Base-by-base conservation (phyloP, 1,140 invertebrate genomes). In the Galendromus occidentalis region DNA sequence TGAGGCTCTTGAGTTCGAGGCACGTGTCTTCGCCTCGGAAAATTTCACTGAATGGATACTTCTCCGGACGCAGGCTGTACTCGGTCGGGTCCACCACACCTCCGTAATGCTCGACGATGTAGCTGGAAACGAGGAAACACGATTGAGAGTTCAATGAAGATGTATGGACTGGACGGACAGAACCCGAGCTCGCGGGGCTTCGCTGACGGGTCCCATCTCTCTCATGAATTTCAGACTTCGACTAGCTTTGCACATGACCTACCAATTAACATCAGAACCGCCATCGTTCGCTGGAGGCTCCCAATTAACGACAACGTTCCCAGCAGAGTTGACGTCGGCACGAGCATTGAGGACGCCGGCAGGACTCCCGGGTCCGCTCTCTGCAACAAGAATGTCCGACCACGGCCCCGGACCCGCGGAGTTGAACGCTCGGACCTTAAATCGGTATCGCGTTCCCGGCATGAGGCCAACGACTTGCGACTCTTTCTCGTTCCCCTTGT, bases 401-500 rank as follows among this genome's bases (percentile, higher is more conserved):
- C 81, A 85, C 18, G 80, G 76, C 65, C 87, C 84, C 39, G 76
- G 75, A 2, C 88, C 88, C 44, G 86, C 86, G 44, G 79, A 79
- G 75, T 91, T 92, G 25, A 78, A 80, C 17, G 88, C 81, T 74
- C 80, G 79, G 47, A 89, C 81, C 71, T 85, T 80, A 73, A 91
- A 88, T 70, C 82, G 83, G 75, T 90, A 91, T 14, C 81, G 76
- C 20, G 85, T 84, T 65, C 85, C 86, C 64, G 88, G 86, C 2
- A 78, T 76, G 65, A 91, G 76, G 67, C 82, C 81, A 71, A 82
- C 83, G n/a, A 87, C 79, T 71, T 88, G 83, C 72, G 79, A 82
- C 9, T 59, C 51, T 25, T 59, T 25, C 33, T 59, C 51, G 51
- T 25, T 25, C 51, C 51, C 51, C 33, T 59, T 59, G 22, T 59